Conservation (phyloP, 2,797 vertebrate genomes). For the Masticophis lateralis region DNA sequence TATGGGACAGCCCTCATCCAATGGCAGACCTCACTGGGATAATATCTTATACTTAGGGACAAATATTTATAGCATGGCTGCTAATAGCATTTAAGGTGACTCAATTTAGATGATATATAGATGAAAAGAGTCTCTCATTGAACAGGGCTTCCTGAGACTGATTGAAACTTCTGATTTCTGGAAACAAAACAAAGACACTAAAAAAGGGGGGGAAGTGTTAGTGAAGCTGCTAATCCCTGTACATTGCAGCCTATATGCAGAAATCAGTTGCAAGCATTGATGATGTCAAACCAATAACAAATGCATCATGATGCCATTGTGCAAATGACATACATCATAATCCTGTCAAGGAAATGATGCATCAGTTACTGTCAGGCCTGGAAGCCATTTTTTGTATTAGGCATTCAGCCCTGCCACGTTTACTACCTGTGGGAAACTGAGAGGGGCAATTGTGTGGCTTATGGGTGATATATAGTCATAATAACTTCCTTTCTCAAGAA, state of each 20-base stretch:
- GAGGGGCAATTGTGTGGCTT: too few species aligned
- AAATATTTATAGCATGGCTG: neutral
- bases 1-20: neutral
- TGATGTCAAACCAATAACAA: neutral
- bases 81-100: neutral
- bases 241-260: neutral
- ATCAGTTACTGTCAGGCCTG: neutral
- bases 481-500: too few species aligned
- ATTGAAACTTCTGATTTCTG: neutral
- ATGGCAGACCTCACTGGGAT: neutral
- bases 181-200: neutral
- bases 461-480: too few species aligned
- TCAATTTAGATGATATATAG: neutral
- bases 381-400: too few species aligned
- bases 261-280: neutral
- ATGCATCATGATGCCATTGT: neutral
- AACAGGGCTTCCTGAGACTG: neutral
- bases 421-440: too few species aligned
- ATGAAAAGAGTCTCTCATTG: neutral
- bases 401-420: too few species aligned
- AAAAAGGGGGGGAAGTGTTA: neutral
- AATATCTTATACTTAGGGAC: neutral
- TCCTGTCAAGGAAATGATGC: neutral
- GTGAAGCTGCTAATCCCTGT: neutral
- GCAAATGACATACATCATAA: neutral